phyloP scores from a whole-genome alignment of 2,113 vertebrate species.

The Nibea albiflora region DNA sequence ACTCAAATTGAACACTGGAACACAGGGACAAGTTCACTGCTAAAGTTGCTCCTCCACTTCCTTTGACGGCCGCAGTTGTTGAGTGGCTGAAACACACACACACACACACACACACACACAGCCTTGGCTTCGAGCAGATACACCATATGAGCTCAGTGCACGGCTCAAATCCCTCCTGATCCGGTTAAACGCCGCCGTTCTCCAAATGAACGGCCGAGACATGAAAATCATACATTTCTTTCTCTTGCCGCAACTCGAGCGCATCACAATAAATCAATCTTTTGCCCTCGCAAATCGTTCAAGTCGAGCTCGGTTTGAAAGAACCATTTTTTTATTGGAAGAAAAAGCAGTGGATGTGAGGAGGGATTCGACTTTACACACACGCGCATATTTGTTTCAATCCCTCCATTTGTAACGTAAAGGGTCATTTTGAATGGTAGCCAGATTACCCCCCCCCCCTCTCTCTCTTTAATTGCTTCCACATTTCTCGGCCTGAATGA shows the following conservation, averaged over 20 bases:
- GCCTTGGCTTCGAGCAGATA: constrained; percentile 16
- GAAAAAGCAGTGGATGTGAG: constrained; percentile 46
- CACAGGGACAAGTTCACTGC: constrained; percentile 24
- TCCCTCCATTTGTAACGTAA: constrained; percentile 59
- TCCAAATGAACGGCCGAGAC: constrained; percentile 56
- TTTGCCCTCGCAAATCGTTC: constrained; percentile 59
- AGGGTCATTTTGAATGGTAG: constrained; percentile 72
- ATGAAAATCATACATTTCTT: constrained; percentile 46
- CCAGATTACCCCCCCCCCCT: constrained; percentile 62
- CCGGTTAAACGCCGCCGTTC: constrained; percentile 37
- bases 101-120: background rate
- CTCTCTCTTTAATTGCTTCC: constrained; percentile 83
- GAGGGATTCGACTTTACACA: constrained; percentile 49
- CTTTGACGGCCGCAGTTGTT: constrained; percentile 27
- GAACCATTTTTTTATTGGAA: constrained; percentile 38
- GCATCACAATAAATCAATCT: constrained; percentile 67
- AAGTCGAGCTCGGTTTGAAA: constrained; percentile 50
- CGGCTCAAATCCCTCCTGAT: constrained; percentile 34
- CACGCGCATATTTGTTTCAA: constrained; percentile 60
- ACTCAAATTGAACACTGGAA: constrained; percentile 25
- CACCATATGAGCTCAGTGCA: constrained; percentile 45
- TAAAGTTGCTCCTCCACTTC: constrained; percentile 32
- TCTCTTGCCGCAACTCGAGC: constrained; percentile 53
- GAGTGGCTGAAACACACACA: constrained; percentile 28
- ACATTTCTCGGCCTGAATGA: constrained; percentile 80